phyloP scores from a whole-genome alignment of 2,797 vertebrate genomes.

The Pangasius mekongensis region DNA sequence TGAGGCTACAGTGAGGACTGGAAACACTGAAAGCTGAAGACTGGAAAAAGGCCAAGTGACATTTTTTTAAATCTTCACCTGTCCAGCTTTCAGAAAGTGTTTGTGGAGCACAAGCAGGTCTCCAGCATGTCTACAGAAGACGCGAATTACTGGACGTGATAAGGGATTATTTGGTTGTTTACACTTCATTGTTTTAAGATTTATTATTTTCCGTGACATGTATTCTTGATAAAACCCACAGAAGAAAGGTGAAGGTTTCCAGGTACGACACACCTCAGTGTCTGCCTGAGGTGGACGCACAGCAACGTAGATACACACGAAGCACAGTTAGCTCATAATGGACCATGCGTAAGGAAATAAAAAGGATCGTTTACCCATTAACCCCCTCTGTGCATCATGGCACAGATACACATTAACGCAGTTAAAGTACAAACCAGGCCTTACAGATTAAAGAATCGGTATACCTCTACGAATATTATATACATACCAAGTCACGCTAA shows the following conservation, averaged over 20 bases:
- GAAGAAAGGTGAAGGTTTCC: background rate
- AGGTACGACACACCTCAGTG: background rate
- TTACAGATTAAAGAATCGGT: background rate
- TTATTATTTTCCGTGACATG: background rate
- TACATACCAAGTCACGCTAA: conserved; percentile 3
- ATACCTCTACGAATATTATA: background rate
- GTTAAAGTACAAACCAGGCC: background rate
- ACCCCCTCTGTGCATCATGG: no score
- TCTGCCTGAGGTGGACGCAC: background rate
- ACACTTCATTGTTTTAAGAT: background rate
- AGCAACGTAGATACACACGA: background rate
- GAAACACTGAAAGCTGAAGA: no score
- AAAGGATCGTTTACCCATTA: background rate
- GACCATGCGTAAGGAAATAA: background rate
- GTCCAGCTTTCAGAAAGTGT: no score
- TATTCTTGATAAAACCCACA: background rate
- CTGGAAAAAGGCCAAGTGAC: no score
- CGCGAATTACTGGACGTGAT: no score
- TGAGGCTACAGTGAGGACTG: no score
- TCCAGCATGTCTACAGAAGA: background rate
- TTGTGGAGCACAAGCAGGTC: background rate
- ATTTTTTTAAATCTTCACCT: no score
- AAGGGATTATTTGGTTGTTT: no score
- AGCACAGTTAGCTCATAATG: background rate
- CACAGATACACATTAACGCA: background rate